A percentile compares a stretch with the other conserved stretches of the same genome.
phyloP scores from a whole-genome alignment of 1,140 invertebrate genomes.

The Musca vetustissima region DNA sequence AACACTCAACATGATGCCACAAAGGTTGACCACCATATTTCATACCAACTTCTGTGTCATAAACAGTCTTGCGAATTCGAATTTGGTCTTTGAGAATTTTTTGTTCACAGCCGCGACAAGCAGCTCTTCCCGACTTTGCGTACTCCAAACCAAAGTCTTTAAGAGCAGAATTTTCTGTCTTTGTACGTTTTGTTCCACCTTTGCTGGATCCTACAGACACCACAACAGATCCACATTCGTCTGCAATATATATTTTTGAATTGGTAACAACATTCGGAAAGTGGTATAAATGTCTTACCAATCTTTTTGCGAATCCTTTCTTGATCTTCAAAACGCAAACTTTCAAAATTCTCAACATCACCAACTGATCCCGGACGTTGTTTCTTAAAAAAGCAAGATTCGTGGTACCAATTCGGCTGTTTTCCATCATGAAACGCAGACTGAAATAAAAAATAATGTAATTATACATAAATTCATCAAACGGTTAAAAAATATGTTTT shows the following conservation, averaged over 20 bases:
- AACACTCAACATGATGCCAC: constrained; percentile 95
- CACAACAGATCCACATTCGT: background rate
- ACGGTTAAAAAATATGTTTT: no score
- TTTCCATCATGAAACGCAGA: constrained; percentile 90
- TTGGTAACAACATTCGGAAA: background rate
- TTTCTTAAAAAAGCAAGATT: constrained; percentile 85
- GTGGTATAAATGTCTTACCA: constrained; percentile 56
- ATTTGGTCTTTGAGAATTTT: constrained; percentile 85
- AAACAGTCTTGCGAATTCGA: constrained; percentile 85
- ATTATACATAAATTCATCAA: constrained; percentile 11
- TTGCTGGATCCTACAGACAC: constrained; percentile 29
- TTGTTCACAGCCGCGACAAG: constrained; percentile 82
- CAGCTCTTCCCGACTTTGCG: constrained; percentile 81
- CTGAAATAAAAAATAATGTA: constrained; percentile 62
- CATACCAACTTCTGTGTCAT: constrained; percentile 74
- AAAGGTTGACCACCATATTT: constrained; percentile 78
- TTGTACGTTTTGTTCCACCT: constrained; percentile 58
- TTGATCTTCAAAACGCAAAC: constrained; percentile 84
- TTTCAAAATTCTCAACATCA: constrained; percentile 85
- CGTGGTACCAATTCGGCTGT: constrained; percentile 87
- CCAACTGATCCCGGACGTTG: constrained; percentile 70
- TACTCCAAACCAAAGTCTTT: constrained; percentile 84
- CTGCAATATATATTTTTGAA: background rate
- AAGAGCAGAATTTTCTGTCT: constrained; percentile 50
- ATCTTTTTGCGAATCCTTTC: constrained; percentile 76